phyloP scores from a whole-genome alignment of 2,113 vertebrate genomes.

The Variabilichromis moorii region DNA sequence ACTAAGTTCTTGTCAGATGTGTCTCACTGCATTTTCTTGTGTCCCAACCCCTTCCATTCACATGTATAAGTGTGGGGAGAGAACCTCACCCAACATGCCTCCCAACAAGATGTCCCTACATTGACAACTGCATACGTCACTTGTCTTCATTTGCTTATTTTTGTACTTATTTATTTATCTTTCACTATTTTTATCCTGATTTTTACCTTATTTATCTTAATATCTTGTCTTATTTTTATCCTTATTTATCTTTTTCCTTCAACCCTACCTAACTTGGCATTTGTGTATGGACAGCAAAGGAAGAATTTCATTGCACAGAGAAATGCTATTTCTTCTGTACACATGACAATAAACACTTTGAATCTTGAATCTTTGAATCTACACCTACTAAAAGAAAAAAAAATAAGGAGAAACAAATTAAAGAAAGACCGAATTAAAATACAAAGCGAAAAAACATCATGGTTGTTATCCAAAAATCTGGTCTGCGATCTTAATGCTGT shows the following conservation, averaged over 20 bases:
- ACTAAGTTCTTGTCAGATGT: not conserved
- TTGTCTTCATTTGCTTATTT: not conserved
- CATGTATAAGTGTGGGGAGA: not conserved
- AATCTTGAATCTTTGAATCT: not conserved
- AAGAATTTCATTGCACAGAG: not conserved
- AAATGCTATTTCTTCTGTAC: not conserved
- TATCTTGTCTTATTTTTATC: not conserved
- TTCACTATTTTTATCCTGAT: not conserved
- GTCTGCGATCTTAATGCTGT: accelerated
- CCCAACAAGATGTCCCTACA: not conserved
- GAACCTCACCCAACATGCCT: accelerated
- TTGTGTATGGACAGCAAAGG: not conserved
- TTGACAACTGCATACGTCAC: not conserved
- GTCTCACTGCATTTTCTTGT: not conserved
- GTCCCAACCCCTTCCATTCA: not conserved
- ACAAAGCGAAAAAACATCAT: not conserved
- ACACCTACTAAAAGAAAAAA: not conserved
- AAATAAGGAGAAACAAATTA: not conserved
- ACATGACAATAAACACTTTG: not conserved
- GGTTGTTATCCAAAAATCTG: not conserved
- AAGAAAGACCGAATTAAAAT: not conserved
- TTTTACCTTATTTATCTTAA: not conserved
- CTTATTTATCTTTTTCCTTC: not conserved
- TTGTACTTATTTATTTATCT: not conserved
- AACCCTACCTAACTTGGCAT: not conserved